Evolutionary conservation across 2,797 vertebrate species (phyloP).

Genomic region (Salmo trutta): DNA sequence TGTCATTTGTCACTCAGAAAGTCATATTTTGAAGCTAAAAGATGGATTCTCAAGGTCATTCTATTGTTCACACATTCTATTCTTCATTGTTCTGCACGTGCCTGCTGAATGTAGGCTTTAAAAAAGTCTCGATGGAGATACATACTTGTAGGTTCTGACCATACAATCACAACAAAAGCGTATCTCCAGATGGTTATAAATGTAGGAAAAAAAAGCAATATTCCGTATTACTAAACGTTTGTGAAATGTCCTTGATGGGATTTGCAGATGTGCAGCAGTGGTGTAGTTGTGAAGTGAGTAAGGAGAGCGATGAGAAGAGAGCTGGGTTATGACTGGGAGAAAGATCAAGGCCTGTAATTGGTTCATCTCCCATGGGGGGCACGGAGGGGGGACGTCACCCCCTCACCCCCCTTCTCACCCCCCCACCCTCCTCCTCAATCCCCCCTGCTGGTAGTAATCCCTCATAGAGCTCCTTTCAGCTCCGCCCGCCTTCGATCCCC

Average conservation of each 20-base stretch:
- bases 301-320: constrained; percentile 14
- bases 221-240: not conserved
- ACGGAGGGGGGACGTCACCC: constrained; percentile 41
- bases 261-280: not conserved
- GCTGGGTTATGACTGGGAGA: constrained; percentile 21
- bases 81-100: not conserved
- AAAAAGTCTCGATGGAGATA: not conserved
- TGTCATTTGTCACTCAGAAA: constrained; percentile 51
- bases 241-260: not conserved
- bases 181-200: not conserved
- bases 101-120: not conserved
- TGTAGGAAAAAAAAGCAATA: not conserved
- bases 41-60: constrained; percentile 1
- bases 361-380: constrained; percentile 40
- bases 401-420: constrained; percentile 12
- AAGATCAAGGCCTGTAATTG: constrained; percentile 50
- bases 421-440: constrained; percentile 32
- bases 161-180: not conserved
- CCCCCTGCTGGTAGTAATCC: constrained; percentile 79
- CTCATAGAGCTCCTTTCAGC: constrained; percentile 67
- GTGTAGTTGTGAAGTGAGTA: not conserved
- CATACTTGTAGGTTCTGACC: not conserved
- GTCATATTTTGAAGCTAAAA: constrained; percentile 28
- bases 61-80: not conserved
- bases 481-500: constrained; percentile 65